phyloP scores from a whole-genome alignment of 1,140 invertebrate genomes.

The Sitodiplosis mosellana region DNA sequence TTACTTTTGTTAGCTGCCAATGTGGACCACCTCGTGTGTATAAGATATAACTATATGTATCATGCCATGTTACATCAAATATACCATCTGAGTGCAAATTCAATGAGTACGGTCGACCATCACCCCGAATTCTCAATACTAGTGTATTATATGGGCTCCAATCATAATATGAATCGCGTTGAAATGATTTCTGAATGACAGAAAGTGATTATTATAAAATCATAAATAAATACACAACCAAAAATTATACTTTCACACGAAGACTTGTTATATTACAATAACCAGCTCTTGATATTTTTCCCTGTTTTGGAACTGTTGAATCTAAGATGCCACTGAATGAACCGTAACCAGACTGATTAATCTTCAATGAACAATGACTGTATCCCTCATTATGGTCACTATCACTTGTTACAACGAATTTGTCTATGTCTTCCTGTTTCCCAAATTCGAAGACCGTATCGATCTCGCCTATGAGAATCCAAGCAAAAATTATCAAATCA shows the following conservation, averaged over 20 bases:
- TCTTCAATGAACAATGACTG: conserved; percentile 43
- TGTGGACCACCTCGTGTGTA: conserved; percentile 91
- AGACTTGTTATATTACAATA: conserved; percentile 59
- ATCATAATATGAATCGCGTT: conserved; percentile 42
- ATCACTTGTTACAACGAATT: conserved; percentile 59
- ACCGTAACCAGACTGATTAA: conserved; percentile 46
- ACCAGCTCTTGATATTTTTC: conserved; percentile 47
- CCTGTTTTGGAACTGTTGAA: conserved; percentile 59
- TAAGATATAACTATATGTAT: conserved; percentile 63
- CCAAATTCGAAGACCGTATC: conserved; percentile 52
- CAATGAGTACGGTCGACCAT: conserved; percentile 73
- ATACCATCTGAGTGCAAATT: conserved; percentile 50
- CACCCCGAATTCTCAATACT: conserved; percentile 68
- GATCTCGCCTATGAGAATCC: conserved; percentile 35
- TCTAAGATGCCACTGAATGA: conserved; percentile 58
- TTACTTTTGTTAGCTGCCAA: conserved; percentile 77
- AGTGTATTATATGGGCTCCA: conserved; percentile 62
- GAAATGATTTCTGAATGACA: conserved; percentile 61
- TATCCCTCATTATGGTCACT: conserved; percentile 62
- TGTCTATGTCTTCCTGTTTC: conserved; percentile 37
- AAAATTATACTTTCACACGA: conserved; percentile 33
- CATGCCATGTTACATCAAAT: conserved; percentile 67
- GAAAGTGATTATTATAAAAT: conserved; percentile 1
- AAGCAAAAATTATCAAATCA: not conserved
- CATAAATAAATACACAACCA: conserved; percentile 1